These are phyloP conservation scores for Podabrus alpinus DNA, from an alignment of 2,888 invertebrate genomes.

Conservation along the genomic window DNA sequence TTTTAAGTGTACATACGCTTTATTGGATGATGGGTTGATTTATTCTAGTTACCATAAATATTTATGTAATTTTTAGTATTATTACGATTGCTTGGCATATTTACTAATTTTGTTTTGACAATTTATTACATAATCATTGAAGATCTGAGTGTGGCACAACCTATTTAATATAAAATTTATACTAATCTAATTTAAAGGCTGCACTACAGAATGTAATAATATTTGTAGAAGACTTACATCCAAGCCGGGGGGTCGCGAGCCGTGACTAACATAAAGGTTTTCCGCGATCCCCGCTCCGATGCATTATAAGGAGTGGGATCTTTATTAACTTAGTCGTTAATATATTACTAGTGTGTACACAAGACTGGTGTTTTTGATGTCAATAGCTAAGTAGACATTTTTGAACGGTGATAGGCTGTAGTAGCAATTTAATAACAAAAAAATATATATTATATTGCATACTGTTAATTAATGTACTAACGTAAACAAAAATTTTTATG, in stretches of 20 bases:
- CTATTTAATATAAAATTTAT: constrained; percentile 43
- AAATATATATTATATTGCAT: constrained; percentile 35
- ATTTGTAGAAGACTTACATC: constrained; percentile 10
- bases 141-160: constrained; percentile 41
- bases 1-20: constrained; percentile 19
- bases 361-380: constrained; percentile 57
- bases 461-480: constrained; percentile 42
- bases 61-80: constrained; percentile 23
- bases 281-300: background rate
- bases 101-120: constrained; percentile 4
- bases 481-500: constrained; percentile 44
- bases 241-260: background rate
- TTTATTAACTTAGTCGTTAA: constrained; percentile 36
- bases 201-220: constrained; percentile 46
- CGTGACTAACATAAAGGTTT: background rate
- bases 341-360: constrained; percentile 52
- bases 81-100: constrained; percentile 4
- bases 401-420: constrained; percentile 52
- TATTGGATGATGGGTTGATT: constrained; percentile 45
- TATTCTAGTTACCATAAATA: constrained; percentile 50
- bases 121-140: constrained; percentile 13
- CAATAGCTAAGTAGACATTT: constrained; percentile 52
- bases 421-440: constrained; percentile 40
- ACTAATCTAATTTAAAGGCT: constrained; percentile 50
- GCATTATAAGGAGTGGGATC: background rate